Conservation (phyloP, 2,113 vertebrate genomes). For the Promerops cafer region DNA sequence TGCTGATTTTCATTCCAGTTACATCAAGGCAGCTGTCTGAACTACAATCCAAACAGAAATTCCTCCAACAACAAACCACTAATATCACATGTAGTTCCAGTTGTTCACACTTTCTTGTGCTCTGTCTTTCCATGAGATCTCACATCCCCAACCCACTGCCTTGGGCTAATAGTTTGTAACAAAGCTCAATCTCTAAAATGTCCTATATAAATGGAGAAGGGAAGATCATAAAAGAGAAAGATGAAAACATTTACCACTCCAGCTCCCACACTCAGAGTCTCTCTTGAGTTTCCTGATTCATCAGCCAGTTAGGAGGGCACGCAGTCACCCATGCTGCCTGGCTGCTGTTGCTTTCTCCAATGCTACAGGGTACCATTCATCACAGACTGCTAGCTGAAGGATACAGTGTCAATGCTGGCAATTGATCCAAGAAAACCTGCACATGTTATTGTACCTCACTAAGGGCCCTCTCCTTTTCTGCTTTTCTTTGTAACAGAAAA, state of each 20-base stretch:
- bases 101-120: slow-evolving; percentile 59
- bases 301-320: slow-evolving; percentile 55
- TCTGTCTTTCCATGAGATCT: slow-evolving; percentile 61
- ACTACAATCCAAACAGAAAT: slow-evolving; percentile 57
- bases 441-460: neutral
- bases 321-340: neutral
- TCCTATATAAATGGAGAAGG: slow-evolving; percentile 68
- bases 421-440: slow-evolving; percentile 47
- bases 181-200: slow-evolving; percentile 70
- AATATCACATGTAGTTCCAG: slow-evolving; percentile 40
- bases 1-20: slow-evolving; percentile 58
- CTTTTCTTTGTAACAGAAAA: neutral
- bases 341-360: neutral
- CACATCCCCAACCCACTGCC: slow-evolving; percentile 59
- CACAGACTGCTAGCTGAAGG: slow-evolving; percentile 49
- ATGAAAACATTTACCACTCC: slow-evolving; percentile 62
- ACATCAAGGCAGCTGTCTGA: slow-evolving; percentile 62
- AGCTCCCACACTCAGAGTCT: neutral
- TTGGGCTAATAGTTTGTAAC: slow-evolving; percentile 73
- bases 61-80: slow-evolving; percentile 52
- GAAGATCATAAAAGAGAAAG: slow-evolving; percentile 74
- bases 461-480: neutral
- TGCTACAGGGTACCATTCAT: slow-evolving; percentile 61
- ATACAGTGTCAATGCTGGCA: slow-evolving; percentile 7
- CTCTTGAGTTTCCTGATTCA: slow-evolving; percentile 42